Percentiles rank a stretch among this genome's conserved stretches.
Conservation (phyloP, 2,888 invertebrate species). For the Hemistola chrysoprasaria region DNA sequence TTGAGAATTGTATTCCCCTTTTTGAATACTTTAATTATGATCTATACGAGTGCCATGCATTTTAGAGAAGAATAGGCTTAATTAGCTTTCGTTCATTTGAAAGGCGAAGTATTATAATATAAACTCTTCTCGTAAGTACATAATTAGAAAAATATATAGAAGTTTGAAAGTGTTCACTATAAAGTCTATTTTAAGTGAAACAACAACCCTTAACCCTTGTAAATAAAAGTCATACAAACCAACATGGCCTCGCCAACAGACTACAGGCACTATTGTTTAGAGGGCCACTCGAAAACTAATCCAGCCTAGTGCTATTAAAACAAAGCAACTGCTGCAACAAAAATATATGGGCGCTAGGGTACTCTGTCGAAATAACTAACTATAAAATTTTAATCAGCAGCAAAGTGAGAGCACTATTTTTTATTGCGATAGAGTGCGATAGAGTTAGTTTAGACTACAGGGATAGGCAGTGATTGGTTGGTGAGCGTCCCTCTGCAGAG, state of each 20-base stretch:
- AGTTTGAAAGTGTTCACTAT: not conserved
- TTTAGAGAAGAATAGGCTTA: not conserved
- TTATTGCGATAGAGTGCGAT: constrained; percentile 6
- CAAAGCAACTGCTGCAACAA: constrained; percentile 55
- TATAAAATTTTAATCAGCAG: not conserved
- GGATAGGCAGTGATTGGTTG: constrained; percentile 63
- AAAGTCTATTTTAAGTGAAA: constrained; percentile 15
- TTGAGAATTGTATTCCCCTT: constrained; percentile 6
- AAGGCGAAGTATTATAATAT: too few species aligned
- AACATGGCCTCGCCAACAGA: constrained; percentile 49
- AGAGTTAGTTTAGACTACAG: not conserved
- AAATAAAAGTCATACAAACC: constrained; percentile 27
- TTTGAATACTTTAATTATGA: too few species aligned
- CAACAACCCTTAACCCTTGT: constrained; percentile 20
- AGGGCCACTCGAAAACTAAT: constrained; percentile 74
- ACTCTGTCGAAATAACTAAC: constrained; percentile 5
- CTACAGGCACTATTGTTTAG: constrained; percentile 59
- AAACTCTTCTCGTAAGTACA: too few species aligned
- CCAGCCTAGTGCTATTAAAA: constrained; percentile 75
- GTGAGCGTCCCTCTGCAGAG: constrained; percentile 47
- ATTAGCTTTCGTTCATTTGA: too few species aligned
- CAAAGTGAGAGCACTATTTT: not conserved
- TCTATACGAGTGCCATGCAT: not conserved
- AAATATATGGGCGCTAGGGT: not conserved
- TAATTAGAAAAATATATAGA: too few species aligned